A percentile compares a stretch with the other conserved stretches of the same genome.
phyloP scores from a whole-genome alignment of 2,888 invertebrate genomes.

The Sicus ferrugineus region DNA sequence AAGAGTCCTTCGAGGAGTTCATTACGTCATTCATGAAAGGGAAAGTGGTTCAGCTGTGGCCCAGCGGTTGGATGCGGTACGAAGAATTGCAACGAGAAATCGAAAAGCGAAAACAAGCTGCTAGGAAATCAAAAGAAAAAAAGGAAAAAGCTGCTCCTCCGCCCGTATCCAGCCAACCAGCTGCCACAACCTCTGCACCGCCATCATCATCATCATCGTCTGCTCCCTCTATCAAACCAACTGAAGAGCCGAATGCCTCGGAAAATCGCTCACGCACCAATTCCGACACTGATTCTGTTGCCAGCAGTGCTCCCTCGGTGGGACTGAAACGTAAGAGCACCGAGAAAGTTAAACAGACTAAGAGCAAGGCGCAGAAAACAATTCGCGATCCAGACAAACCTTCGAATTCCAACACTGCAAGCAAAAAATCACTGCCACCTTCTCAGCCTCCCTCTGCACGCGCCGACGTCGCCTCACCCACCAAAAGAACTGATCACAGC shows the following conservation, averaged over 20 bases:
- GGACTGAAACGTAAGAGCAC: constrained; percentile 44
- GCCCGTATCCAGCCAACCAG: constrained; percentile 9
- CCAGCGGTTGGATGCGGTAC: constrained; percentile 68
- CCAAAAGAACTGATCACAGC: constrained; percentile 59
- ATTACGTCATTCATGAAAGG: constrained; percentile 65
- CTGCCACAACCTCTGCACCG: constrained; percentile 31
- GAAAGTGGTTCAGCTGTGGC: constrained; percentile 67
- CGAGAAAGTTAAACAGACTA: constrained; percentile 39
- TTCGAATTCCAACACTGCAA: too few relatives aligned
- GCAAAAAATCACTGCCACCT: too few relatives aligned
- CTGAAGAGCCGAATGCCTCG: constrained; percentile 47
- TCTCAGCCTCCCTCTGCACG: constrained; percentile 31
- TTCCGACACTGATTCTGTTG: constrained; percentile 58
- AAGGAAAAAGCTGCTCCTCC: constrained; percentile 34
- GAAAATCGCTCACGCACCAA: constrained; percentile 50
- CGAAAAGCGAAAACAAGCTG: constrained; percentile 54
- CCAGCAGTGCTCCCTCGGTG: constrained; percentile 52
- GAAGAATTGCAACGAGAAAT: constrained; percentile 62
- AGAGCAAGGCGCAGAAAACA: constrained; percentile 40
- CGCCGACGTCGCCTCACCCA: constrained; percentile 52
- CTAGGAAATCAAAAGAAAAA: constrained; percentile 52
- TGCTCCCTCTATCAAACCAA: constrained; percentile 42
- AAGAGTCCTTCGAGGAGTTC: constrained; percentile 66
- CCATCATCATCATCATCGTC: constrained; percentile 24
- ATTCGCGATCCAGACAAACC: constrained; percentile 35